Conservation (phyloP, 2,113 vertebrate species). For the Chaetops frenatus region DNA sequence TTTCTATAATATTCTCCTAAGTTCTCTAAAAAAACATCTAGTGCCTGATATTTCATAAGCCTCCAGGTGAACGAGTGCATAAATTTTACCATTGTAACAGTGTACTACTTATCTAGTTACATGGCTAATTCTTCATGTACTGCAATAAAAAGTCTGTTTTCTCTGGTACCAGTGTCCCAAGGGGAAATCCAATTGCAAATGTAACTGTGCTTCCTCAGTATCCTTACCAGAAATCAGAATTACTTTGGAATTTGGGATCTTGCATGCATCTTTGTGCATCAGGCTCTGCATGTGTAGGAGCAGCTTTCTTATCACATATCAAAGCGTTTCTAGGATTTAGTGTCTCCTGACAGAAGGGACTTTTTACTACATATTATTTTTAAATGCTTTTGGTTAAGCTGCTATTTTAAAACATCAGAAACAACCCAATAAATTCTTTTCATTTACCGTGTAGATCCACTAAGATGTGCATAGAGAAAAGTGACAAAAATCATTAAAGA, state of each 20-base stretch:
- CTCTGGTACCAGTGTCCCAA: neutral
- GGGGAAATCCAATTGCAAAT: slow-evolving; percentile 18
- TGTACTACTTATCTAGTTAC: neutral
- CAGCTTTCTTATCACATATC: neutral
- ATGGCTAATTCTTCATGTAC: neutral
- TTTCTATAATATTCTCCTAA: neutral
- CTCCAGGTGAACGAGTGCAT: neutral
- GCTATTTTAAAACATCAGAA: neutral
- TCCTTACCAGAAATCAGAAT: neutral
- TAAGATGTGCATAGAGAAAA: neutral
- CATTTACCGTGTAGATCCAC: neutral
- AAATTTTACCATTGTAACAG: neutral
- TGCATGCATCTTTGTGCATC: neutral
- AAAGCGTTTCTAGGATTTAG: neutral
- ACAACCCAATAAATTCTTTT: neutral
- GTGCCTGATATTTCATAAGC: neutral
- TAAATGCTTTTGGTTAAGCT: neutral
- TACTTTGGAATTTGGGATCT: neutral
- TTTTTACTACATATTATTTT: neutral
- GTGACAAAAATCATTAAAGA: neutral
- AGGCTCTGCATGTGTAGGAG: neutral
- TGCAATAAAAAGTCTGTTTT: slow-evolving; percentile 15
- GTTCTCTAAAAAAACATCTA: neutral
- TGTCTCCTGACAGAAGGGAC: neutral
- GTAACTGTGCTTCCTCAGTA: neutral